Evolutionary conservation across 1,140 invertebrate genomes (phyloP).

Genomic region (Sarcophaga peregrina): DNA sequence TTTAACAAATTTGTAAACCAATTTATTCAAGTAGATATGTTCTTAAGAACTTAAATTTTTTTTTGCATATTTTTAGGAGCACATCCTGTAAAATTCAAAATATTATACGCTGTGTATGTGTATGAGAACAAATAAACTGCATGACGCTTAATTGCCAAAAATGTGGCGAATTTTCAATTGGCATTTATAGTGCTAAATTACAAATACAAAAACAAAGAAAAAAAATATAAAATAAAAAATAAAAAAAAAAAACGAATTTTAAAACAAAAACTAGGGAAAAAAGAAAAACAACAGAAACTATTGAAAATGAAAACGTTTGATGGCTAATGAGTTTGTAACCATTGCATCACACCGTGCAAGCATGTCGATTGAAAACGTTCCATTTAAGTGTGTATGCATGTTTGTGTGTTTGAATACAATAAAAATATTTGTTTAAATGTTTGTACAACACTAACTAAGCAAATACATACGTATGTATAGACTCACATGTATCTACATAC

Average conservation of each 20-base stretch:
- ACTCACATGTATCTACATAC: neutral
- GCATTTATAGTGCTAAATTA: slow-evolving; percentile 4
- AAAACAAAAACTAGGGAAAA: neutral
- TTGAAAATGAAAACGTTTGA: neutral
- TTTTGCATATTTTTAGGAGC: too few relatives aligned
- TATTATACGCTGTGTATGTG: neutral
- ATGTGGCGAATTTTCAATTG: slow-evolving; percentile 14
- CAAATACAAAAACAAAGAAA: neutral
- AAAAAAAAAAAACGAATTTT: too few relatives aligned
- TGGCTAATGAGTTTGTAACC: neutral
- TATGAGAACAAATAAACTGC: neutral
- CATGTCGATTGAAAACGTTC: neutral
- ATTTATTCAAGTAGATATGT: too few relatives aligned
- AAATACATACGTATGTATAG: neutral
- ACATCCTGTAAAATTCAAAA: too few relatives aligned
- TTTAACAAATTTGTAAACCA: too few relatives aligned
- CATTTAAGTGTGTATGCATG: too few relatives aligned
- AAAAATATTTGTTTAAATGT: slow-evolving; percentile 7
- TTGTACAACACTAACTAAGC: neutral
- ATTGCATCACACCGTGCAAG: neutral
- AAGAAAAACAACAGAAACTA: neutral
- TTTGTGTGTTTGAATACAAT: neutral
- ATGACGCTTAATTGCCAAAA: slow-evolving; percentile 15
- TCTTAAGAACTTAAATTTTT: too few relatives aligned
- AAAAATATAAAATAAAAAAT: too few relatives aligned